Percentiles rank a stretch among this genome's conserved stretches.
Evolutionary conservation across 2,888 invertebrate species (phyloP).

Genomic region (Lasioglossum marginatum): DNA sequence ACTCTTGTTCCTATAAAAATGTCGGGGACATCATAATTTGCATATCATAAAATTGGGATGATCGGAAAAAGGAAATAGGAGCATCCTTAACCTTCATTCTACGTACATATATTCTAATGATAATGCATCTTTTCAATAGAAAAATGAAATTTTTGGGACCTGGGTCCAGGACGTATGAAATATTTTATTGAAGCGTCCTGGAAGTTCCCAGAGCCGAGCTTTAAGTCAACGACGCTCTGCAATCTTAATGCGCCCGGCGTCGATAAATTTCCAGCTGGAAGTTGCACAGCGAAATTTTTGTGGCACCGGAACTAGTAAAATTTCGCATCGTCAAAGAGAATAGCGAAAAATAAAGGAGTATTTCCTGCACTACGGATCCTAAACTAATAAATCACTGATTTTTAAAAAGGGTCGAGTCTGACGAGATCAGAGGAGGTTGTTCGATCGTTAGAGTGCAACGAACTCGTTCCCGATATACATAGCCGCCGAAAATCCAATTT

Average conservation of each 20-base stretch:
- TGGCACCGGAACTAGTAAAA: background rate
- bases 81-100: background rate
- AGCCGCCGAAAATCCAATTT: background rate
- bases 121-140: no score
- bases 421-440: background rate
- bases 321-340: background rate
- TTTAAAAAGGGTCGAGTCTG: no score
- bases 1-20: constrained; percentile 9
- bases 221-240: background rate
- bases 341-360: background rate
- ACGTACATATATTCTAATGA: no score
- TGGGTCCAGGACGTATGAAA: constrained; percentile 27
- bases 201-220: background rate
- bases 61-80: background rate
- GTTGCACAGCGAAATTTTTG: background rate
- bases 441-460: background rate
- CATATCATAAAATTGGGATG: no score
- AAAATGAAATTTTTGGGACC: no score
- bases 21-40: background rate
- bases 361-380: background rate
- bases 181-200: constrained; percentile 29
- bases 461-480: background rate
- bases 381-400: no score
- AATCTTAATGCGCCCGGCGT: constrained; percentile 1
- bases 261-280: background rate